These are phyloP conservation scores for Drosophila helvetica DNA, from an alignment of 2,888 invertebrate species.

Conservation along the genomic window DNA sequence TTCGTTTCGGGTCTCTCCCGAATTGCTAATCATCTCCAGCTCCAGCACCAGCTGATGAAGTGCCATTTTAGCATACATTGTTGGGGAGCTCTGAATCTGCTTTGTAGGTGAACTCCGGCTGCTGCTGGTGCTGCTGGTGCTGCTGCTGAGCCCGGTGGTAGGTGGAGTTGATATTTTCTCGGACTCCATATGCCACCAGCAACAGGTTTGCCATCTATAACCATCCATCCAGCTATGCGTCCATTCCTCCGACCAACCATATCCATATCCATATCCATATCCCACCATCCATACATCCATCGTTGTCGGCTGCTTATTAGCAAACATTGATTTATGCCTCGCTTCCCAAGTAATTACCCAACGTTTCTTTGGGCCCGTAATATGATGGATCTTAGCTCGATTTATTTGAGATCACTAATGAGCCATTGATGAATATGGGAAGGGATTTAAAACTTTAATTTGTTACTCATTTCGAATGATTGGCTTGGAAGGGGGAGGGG, in stretches of 20 bases:
- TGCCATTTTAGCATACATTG: conserved; percentile 62
- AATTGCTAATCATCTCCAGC: conserved; percentile 52
- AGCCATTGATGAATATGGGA: conserved; percentile 20
- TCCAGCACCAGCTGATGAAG: conserved; percentile 49
- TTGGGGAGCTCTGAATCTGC: conserved; percentile 65
- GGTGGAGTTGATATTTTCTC: conserved; percentile 26
- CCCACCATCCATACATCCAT: conserved; percentile 20
- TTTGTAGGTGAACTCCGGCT: conserved; percentile 49
- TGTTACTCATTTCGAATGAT: neutral
- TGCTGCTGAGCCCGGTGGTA: conserved; percentile 21
- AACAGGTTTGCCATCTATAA: conserved; percentile 41
- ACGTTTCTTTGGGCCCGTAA: conserved; percentile 28
- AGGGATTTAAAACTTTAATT: neutral
- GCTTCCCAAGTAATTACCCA: conserved; percentile 59
- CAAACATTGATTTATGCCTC: conserved; percentile 65
- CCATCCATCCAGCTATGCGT: conserved; percentile 7
- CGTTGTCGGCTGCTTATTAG: conserved; percentile 55
- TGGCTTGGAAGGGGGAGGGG: too few relatives aligned
- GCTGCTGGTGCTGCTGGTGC: conserved; percentile 7
- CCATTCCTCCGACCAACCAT: neutral
- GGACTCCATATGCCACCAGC: conserved; percentile 33
- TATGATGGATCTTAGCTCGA: conserved; percentile 22
- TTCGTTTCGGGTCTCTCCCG: conserved; percentile 32
- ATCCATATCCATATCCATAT: conserved; percentile 12
- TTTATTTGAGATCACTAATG: conserved; percentile 34